These are phyloP conservation scores for Cepaea hortensis DNA, from an alignment of 2,888 invertebrate species.

Conservation along the genomic window DNA sequence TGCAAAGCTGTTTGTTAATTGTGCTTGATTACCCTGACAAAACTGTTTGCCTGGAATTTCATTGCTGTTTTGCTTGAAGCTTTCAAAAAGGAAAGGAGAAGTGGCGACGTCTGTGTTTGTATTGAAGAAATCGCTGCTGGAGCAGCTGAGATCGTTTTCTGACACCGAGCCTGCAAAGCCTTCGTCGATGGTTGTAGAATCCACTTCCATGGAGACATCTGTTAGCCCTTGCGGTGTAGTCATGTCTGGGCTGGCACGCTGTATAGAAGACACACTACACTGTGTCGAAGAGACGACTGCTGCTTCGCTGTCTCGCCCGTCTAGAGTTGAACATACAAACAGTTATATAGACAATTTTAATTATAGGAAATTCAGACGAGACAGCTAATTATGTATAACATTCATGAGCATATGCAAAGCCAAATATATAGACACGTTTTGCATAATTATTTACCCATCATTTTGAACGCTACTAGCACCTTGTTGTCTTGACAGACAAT, in stretches of 20 bases:
- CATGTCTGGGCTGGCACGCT: background rate
- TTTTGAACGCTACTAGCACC: too few species aligned
- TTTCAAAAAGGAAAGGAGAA: background rate
- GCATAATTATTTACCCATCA: too few species aligned
- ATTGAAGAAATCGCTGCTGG: background rate
- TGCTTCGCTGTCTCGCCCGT: background rate
- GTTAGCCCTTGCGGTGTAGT: background rate
- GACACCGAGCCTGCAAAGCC: background rate
- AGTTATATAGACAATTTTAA: background rate
- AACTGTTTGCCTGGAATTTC: background rate
- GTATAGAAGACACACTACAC: background rate
- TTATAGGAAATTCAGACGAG: too few species aligned
- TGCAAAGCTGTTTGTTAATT: background rate
- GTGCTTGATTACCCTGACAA: background rate
- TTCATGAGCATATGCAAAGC: too few species aligned
- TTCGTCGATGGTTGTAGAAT: conserved; percentile 20
- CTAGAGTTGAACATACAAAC: background rate
- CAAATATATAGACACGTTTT: too few species aligned
- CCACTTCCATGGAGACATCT: conserved; percentile 32
- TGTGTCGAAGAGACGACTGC: background rate
- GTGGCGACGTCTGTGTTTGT: background rate
- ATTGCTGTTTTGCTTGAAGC: background rate
- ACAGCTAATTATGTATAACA: too few species aligned
- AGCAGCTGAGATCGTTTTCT: background rate
- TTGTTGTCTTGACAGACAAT: too few species aligned